Conservation (phyloP, 1,140 invertebrate genomes). For the Bradynema listronoti region DNA sequence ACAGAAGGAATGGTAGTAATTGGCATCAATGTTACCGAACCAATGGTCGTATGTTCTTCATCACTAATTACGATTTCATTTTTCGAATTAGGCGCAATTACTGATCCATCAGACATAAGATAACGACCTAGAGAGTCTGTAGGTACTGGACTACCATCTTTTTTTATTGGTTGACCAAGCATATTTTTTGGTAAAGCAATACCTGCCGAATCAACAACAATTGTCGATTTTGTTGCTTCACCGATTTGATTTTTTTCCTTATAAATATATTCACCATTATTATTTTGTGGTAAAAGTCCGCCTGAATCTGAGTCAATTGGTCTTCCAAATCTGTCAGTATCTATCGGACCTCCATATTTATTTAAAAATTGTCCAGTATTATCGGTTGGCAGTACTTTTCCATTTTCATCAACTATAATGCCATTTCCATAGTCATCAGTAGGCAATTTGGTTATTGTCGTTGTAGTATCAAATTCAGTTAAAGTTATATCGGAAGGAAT, state of each 20-base stretch:
- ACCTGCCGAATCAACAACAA: conserved; percentile 4
- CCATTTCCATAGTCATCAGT: conserved; percentile 44
- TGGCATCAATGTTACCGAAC: no score
- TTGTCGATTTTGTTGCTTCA: not conserved
- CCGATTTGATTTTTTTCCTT: no score
- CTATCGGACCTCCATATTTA: conserved; percentile 14
- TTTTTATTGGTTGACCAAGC: no score
- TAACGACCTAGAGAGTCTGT: conserved; percentile 15
- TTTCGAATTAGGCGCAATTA: conserved; percentile 28
- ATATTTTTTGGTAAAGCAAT: no score
- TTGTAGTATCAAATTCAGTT: not conserved
- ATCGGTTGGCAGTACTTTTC: conserved; percentile 44
- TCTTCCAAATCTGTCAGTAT: conserved; percentile 12
- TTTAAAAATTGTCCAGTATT: conserved; percentile 30
- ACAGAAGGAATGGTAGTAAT: no score
- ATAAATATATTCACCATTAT: conserved; percentile 13
- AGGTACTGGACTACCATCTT: conserved; percentile 18
- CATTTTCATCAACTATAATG: conserved; percentile 40
- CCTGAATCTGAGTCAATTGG: conserved; percentile 7
- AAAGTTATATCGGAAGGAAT: no score
- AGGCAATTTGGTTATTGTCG: conserved; percentile 4
- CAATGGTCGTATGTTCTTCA: conserved; percentile 35
- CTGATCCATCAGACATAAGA: conserved; percentile 13
- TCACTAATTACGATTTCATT: conserved; percentile 38
- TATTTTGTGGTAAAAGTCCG: conserved; percentile 14